Base-by-base conservation (phyloP, 2,113 vertebrate species). In the Siphamia tubifer region DNA sequence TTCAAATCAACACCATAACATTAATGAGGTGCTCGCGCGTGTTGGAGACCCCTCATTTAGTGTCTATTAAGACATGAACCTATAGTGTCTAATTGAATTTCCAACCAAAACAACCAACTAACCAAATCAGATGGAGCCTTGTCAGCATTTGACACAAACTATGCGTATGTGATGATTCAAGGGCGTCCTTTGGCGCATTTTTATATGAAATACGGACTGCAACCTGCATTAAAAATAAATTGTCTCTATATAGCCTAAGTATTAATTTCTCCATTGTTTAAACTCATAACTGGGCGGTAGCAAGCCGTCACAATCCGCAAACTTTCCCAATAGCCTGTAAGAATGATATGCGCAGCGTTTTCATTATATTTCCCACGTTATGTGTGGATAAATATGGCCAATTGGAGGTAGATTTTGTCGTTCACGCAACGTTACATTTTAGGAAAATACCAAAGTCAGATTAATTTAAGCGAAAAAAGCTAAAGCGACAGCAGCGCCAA, bases 31-130 rank as follows among this genome's bases (percentile, higher is more conserved):
- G 1, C 27, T 23, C 20, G 34, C 25, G 25, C 56, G 49, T 17
- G 43, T 0, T 7, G 35, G 39, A 32, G 10, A 13, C 10, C 40
- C 34, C 49, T 39, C 16, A 31, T 23, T 1, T 7, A 3, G 5
- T 56, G 30, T 43, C 0, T 12, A n/a, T 17, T 13, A 2, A 31
- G 48, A 17, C 57, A 36, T 2, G 1, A 3, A 16, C 43, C 30
- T 8, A n/a, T n/a, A 23, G 16, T 51, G 23, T 65, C 40, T 23
- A 32, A 13, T 53, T 30, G n/a, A 24, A 60, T 54, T 19, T 36
- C 7, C 20, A 8, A 13, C 7, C 15, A 19, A n/a, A n/a, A n/a
- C n/a, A n/a, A n/a, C n/a, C n/a, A n/a, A n/a, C n/a, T n/a, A n/a
- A n/a, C n/a, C n/a, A n/a, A n/a, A n/a, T n/a, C n/a, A n/a, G n/a